Percentiles rank a stretch among this genome's conserved stretches.
These are phyloP conservation scores for Pemphredon lugubris DNA, from an alignment of 2,888 invertebrate species.

Conservation along the genomic window DNA sequence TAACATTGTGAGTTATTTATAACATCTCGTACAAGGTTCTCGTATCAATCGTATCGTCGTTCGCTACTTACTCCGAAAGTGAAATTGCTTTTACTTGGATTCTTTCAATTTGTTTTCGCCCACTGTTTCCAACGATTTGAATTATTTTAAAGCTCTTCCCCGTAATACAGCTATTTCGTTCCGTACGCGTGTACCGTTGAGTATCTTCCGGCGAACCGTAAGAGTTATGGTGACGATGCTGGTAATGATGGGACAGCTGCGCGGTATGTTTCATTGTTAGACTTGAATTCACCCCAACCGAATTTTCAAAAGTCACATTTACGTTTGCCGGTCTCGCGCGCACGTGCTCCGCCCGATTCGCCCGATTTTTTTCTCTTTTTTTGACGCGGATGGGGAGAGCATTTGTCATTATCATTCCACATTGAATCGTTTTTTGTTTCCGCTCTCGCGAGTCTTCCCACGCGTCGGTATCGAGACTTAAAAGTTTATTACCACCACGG, in stretches of 20 bases:
- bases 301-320: conserved; percentile 75
- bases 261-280: conserved; percentile 66
- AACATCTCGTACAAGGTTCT: too few relatives aligned
- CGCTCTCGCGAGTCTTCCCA: neutral
- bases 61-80: too few relatives aligned
- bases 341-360: conserved; percentile 55
- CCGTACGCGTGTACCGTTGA: neutral
- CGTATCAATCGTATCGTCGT: too few relatives aligned
- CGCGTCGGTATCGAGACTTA: conserved; percentile 16
- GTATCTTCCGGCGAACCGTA: conserved; percentile 37
- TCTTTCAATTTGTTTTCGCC: too few relatives aligned
- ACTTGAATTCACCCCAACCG: conserved; percentile 75
- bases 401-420: conserved; percentile 31
- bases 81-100: too few relatives aligned
- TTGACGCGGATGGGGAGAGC: conserved; percentile 5
- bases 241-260: conserved; percentile 74
- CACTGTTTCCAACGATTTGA: too few relatives aligned
- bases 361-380: conserved; percentile 32
- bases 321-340: conserved; percentile 53
- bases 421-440: conserved; percentile 26
- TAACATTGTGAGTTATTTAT: too few relatives aligned
- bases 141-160: too few relatives aligned
- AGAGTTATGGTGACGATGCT: conserved; percentile 64
- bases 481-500: too few relatives aligned
- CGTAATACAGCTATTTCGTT: too few relatives aligned